Evolutionary conservation across 2,113 vertebrate species (phyloP).

Genomic region (Pelusios castaneus): DNA sequence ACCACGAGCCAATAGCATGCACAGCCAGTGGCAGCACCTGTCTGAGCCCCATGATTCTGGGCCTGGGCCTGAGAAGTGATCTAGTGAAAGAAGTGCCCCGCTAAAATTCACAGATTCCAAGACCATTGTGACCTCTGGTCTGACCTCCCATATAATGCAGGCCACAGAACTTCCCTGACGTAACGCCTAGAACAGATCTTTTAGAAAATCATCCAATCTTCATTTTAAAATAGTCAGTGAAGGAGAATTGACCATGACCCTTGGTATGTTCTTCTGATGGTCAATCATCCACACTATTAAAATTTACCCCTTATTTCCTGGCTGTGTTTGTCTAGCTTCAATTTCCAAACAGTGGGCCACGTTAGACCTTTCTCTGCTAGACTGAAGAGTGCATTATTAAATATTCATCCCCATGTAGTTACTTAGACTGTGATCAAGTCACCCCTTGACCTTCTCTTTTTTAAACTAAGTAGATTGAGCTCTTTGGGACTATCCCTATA

Average conservation of each 20-base stretch:
- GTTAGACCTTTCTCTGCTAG: neutral
- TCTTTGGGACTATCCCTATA: neutral
- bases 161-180: no score
- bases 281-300: neutral
- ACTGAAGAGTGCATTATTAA: neutral
- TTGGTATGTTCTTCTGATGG: neutral
- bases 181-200: neutral
- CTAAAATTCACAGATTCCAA: neutral
- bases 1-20: neutral
- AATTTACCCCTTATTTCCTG: neutral
- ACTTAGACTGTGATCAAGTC: neutral
- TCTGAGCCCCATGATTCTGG: neutral
- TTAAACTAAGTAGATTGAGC: no score
- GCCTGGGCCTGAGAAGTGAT: neutral
- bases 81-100: neutral
- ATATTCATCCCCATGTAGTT: neutral
- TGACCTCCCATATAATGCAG: neutral
- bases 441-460: neutral
- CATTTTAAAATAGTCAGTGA: neutral
- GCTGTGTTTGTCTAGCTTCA: neutral
- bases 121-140: neutral
- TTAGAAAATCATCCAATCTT: neutral
- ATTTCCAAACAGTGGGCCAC: no score
- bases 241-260: no score
- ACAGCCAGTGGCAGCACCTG: neutral